phyloP scores from a whole-genome alignment of 2,888 invertebrate genomes.

The Sesamia inferens region DNA sequence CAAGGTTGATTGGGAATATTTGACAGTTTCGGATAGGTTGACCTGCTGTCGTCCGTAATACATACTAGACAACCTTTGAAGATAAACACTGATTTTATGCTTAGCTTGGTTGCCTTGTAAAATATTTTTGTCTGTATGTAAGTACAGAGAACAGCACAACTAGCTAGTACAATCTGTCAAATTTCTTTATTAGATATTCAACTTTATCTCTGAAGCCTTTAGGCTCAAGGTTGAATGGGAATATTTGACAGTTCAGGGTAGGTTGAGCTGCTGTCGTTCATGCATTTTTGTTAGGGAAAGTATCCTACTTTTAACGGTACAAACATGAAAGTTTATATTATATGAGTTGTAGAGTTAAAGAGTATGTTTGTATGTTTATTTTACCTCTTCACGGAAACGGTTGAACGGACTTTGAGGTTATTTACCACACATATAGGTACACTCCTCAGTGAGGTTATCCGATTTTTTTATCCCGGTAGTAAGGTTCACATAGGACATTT shows the following conservation, averaged over 20 bases:
- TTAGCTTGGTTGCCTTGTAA: neutral
- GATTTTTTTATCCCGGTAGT: neutral
- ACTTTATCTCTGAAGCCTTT: no score
- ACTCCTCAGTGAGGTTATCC: neutral
- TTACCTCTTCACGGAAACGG: neutral
- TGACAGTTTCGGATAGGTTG: no score
- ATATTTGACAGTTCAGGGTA: no score
- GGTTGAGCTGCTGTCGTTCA: no score
- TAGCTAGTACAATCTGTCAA: no score
- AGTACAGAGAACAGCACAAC: no score
- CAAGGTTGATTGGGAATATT: no score
- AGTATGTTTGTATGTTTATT: neutral
- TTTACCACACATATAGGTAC: neutral
- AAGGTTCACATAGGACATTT: neutral
- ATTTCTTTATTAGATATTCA: no score
- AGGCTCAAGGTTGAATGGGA: no score
- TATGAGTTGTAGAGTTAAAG: no score
- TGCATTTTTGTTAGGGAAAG: neutral
- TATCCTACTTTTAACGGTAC: neutral
- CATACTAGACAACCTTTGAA: slow-evolving; percentile 43
- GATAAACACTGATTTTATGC: slow-evolving; percentile 49
- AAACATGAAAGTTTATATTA: no score
- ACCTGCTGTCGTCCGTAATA: slow-evolving; percentile 7
- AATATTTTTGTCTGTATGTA: no score
- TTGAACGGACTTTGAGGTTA: neutral